Evolutionary conservation across 1,140 invertebrate species (phyloP).

Genomic region (Belonocnema kinseyi): DNA sequence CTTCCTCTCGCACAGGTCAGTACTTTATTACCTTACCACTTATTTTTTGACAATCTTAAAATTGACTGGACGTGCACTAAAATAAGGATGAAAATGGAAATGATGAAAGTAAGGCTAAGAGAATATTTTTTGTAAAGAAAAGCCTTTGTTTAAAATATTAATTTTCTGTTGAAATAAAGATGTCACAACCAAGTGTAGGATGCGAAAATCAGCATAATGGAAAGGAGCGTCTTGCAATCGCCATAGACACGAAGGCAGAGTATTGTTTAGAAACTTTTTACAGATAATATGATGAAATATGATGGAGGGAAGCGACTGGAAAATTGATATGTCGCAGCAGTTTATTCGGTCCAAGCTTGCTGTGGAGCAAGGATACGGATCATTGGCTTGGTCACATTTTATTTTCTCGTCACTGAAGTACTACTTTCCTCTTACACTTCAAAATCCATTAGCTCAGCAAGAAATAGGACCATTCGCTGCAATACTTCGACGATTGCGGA

Average conservation of each 20-base stretch:
- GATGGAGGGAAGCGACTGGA: constrained; percentile 20
- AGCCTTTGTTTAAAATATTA: neutral
- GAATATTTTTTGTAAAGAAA: no score
- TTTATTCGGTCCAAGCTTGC: constrained; percentile 15
- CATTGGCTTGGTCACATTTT: constrained; percentile 27
- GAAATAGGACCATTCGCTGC: constrained; percentile 12
- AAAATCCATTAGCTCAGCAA: constrained; percentile 27
- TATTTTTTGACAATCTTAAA: no score
- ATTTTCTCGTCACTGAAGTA: constrained; percentile 31
- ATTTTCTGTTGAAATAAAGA: neutral
- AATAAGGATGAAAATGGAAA: no score
- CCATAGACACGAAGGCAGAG: neutral
- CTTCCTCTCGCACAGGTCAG: no score
- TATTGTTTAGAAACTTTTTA: constrained; percentile 30
- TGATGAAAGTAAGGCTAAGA: no score
- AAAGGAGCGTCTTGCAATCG: neutral
- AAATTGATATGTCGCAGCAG: constrained; percentile 20
- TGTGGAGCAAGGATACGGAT: neutral
- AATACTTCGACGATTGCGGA: constrained; percentile 13
- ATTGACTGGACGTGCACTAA: no score
- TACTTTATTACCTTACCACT: no score
- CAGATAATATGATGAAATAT: constrained; percentile 22
- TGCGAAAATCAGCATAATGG: neutral
- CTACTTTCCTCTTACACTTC: constrained; percentile 27
- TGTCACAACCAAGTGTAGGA: constrained; percentile 14